phyloP scores from a whole-genome alignment of 92 coral and sea anemone genomes.

The Porites cylindrica region DNA sequence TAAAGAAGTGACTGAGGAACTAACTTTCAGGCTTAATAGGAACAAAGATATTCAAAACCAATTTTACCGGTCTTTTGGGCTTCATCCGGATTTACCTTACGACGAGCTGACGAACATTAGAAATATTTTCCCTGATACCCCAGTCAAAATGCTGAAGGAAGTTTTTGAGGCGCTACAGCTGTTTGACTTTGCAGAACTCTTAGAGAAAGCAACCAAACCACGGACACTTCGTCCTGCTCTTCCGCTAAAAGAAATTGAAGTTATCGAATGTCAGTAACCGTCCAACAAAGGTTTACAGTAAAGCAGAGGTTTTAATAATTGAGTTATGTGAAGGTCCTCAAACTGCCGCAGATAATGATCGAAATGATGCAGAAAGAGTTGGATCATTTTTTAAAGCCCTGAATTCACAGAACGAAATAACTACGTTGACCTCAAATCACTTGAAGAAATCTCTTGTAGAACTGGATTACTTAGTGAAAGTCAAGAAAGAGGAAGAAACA shows the following conservation, averaged over 20 bases:
- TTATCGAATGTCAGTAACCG: neutral
- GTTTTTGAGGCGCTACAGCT: neutral
- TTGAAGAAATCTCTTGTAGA: neutral
- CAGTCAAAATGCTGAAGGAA: neutral
- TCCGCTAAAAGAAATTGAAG: neutral
- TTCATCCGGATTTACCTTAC: neutral
- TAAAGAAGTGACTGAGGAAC: neutral
- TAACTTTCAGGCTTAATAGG: neutral
- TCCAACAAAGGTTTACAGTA: neutral
- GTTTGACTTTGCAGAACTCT: neutral
- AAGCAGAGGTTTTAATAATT: neutral
- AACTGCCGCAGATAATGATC: neutral
- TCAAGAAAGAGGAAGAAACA: too few relatives aligned
- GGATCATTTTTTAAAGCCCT: constrained; percentile 7
- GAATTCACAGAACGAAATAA: constrained; percentile 1
- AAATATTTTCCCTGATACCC: neutral
- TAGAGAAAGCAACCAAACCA: neutral
- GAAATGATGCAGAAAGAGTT: neutral
- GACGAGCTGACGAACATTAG: neutral
- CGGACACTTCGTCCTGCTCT: constrained; percentile 14
- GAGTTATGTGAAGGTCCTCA: too few relatives aligned
- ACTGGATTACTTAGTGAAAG: too few relatives aligned
- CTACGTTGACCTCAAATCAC: neutral
- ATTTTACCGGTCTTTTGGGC: neutral
- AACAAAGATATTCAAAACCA: neutral